Evolutionary conservation across 2,888 invertebrate genomes (phyloP), one percentile per base, ranked within the genome.

Genomic region (Syrphus vitripennis): DNA sequence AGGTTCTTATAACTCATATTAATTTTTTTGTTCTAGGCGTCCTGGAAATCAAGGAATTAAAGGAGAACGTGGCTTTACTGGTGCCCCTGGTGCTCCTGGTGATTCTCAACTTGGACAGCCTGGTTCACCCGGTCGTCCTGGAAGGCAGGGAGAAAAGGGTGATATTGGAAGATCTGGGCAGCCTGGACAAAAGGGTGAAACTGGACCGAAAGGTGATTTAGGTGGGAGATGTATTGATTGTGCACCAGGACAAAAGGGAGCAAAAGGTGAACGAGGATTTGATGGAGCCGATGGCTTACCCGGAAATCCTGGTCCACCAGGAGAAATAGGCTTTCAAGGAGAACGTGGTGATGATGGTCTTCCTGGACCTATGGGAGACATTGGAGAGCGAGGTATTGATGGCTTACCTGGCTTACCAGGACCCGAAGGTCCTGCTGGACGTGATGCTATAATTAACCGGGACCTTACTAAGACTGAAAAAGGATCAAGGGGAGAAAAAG

Each of bases 151-250:
- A 87, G 96, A 96, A 88, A 93, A 94, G 88, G 96, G 96, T 72
- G 93, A 93, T 74, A 91, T 94, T 19, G 97, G 97, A 48, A 93
- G 94, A 81, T 94, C 96, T 50, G 97, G 97, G 14, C 90, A 90
- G 55, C 95, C 95, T 4, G 95, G 95, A 55, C 90, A 89, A 12
- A 94, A 94, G 80, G 95, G 95, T 71, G 93, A 91, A 19, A 93
- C 94, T 53, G 97, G 97, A 37, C 92, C 93, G 6, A 97, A 97
- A 90, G 97, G 97, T 89, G 97, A 97, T 69, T 93, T 94, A 42
- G 97, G 97, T 29, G 97, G 97, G 3, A 94, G 95, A 79, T 97
- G 97, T 90, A 95, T 94, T 50, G 95, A 95, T 83, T 97, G 97
- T 90, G 93, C 94, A 78, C 96, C 97, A 31, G 98, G 98, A 31